These are phyloP conservation scores for Apteryx owenii DNA, from an alignment of 2,113 vertebrate species.

Conservation along the genomic window DNA sequence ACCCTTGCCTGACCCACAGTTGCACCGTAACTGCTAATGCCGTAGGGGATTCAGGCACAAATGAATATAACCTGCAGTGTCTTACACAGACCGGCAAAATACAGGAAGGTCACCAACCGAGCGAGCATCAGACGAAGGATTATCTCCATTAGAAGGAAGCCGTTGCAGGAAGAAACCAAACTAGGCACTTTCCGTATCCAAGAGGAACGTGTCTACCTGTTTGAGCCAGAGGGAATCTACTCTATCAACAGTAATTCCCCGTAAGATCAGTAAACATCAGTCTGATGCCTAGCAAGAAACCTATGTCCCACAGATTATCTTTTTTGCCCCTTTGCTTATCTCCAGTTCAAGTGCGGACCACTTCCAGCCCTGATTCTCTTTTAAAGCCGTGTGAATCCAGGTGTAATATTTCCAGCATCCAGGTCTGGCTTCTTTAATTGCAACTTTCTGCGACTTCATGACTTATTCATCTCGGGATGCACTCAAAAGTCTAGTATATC, in stretches of 20 bases:
- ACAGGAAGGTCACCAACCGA: slow-evolving; percentile 17
- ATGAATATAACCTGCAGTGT: background rate
- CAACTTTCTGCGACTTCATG: slow-evolving; percentile 55
- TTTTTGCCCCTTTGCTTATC: background rate
- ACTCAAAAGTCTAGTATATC: slow-evolving; percentile 47
- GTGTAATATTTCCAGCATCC: background rate
- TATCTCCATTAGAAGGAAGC: slow-evolving; percentile 5
- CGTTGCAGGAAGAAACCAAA: background rate
- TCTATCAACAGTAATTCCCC: background rate
- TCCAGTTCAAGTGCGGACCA: background rate
- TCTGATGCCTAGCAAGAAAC: background rate
- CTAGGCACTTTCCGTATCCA: background rate
- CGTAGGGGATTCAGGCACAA: background rate
- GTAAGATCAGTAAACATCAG: background rate
- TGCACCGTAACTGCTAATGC: background rate
- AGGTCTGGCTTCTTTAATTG: slow-evolving; percentile 44
- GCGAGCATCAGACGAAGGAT: background rate
- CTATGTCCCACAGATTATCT: background rate
- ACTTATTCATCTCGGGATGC: slow-evolving; percentile 70
- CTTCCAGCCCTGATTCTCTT: background rate
- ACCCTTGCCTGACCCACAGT: slow-evolving; percentile 9
- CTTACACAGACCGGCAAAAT: background rate
- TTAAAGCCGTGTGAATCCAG: background rate
- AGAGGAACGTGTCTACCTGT: background rate
- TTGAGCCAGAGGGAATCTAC: background rate